A percentile compares a stretch with the other conserved stretches of the same genome.
Evolutionary conservation across 2,797 vertebrate genomes (phyloP).

Genomic region (Sphenodon punctatus): DNA sequence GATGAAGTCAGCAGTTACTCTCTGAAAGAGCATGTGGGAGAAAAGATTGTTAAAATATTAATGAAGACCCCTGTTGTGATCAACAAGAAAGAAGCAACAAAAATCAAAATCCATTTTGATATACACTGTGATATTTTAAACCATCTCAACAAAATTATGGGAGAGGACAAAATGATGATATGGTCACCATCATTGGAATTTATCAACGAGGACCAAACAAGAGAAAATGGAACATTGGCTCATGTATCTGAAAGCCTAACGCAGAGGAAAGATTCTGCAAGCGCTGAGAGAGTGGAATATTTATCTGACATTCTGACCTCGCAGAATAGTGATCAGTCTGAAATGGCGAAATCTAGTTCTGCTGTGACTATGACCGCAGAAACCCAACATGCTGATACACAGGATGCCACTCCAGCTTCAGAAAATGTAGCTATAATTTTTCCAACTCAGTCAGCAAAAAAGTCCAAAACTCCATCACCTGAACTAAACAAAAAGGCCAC

Average conservation of each 20-base stretch:
- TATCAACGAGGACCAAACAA: not conserved
- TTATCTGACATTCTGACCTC: not conserved
- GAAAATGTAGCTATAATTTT: slow-evolving; percentile 2
- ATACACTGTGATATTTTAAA: slow-evolving; percentile 62
- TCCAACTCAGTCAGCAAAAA: slow-evolving; percentile 22
- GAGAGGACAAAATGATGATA: slow-evolving; percentile 68
- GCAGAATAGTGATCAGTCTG: not conserved
- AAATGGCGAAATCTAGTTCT: not conserved
- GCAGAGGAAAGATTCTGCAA: not conserved
- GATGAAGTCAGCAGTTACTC: slow-evolving; percentile 76
- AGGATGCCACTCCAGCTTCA: slow-evolving; percentile 2
- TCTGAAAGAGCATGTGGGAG: slow-evolving; percentile 70
- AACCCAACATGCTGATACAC: not conserved
- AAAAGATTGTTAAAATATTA: slow-evolving; percentile 72
- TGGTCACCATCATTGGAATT: too few species aligned
- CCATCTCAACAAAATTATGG: slow-evolving; percentile 66
- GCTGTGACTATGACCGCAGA: not conserved
- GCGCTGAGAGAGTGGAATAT: not conserved
- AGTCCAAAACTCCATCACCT: not conserved
- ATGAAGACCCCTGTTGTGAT: slow-evolving; percentile 72
- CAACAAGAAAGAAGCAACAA: slow-evolving; percentile 69
- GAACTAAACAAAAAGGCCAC: too few species aligned
- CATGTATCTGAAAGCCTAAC: too few species aligned
- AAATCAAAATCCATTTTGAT: slow-evolving; percentile 81
- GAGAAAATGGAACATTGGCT: slow-evolving; percentile 10